phyloP scores from a whole-genome alignment of 2,113 vertebrate species.

The Lampris incognitus region DNA sequence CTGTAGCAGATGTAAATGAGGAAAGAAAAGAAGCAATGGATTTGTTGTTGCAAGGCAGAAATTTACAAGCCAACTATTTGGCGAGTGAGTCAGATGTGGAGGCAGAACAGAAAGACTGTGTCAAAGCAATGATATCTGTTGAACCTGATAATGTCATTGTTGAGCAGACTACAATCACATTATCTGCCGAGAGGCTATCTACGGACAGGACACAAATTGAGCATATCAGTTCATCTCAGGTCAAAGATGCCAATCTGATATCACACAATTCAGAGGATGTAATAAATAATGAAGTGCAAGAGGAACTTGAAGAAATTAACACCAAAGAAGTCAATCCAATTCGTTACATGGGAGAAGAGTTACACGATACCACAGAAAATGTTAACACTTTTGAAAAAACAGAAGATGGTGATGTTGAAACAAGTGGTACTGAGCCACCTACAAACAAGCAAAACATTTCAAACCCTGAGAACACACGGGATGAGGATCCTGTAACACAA shows the following conservation, averaged over 20 bases:
- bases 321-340: conserved; percentile 12
- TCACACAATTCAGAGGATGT: neutral
- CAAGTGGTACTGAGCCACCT: neutral
- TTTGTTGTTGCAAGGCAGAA: conserved; percentile 14
- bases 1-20: conserved; percentile 8
- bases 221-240: conserved; percentile 5
- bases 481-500: neutral
- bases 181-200: neutral
- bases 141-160: neutral
- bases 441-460: neutral
- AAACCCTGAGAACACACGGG: neutral
- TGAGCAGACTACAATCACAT: conserved; percentile 4
- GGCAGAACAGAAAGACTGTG: neutral
- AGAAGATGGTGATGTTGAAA: neutral
- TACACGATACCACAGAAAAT: neutral
- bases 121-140: conserved; percentile 2
- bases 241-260: neutral
- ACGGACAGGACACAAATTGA: conserved; percentile 14
- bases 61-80: conserved; percentile 10
- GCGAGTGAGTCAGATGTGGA: neutral
- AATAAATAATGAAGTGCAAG: neutral
- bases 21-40: neutral
- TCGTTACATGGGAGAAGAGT: neutral
- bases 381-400: neutral
- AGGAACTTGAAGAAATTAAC: neutral